phyloP scores from a whole-genome alignment of 35 echinoderm and acorn worm genomes.

The Lytechinus pictus region DNA sequence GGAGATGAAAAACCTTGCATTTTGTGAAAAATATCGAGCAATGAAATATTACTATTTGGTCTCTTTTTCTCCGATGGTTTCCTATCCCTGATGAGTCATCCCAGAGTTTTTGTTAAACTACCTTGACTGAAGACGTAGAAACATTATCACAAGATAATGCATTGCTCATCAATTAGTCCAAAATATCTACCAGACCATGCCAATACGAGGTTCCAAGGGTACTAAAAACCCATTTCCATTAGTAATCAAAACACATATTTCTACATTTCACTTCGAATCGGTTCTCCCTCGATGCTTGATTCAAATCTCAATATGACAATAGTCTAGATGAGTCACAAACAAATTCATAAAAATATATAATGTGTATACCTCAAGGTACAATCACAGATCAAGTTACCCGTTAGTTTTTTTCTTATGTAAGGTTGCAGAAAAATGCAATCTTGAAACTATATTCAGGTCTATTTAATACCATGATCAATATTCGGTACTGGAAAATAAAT shows the following conservation, averaged over 20 bases:
- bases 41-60: constrained; percentile 41
- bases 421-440: neutral
- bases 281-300: neutral
- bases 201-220: neutral
- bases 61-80: neutral
- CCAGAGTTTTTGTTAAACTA: neutral
- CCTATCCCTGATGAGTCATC: constrained; percentile 18
- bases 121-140: constrained; percentile 7
- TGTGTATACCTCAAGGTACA: neutral
- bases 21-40: constrained; percentile 10
- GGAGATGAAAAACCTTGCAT: constrained; percentile 24
- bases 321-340: neutral
- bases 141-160: neutral
- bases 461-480: no score
- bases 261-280: neutral
- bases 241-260: constrained; percentile 14
- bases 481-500: no score
- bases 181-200: neutral
- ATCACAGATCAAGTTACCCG: neutral
- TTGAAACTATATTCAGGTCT: no score
- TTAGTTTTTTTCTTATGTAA: neutral
- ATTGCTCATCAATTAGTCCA: constrained; percentile 18
- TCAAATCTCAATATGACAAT: neutral
- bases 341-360: neutral
- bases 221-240: constrained; percentile 12